These are phyloP conservation scores for Phylloscopus whistleri DNA, from an alignment of 2,113 vertebrate species.

Conservation along the genomic window DNA sequence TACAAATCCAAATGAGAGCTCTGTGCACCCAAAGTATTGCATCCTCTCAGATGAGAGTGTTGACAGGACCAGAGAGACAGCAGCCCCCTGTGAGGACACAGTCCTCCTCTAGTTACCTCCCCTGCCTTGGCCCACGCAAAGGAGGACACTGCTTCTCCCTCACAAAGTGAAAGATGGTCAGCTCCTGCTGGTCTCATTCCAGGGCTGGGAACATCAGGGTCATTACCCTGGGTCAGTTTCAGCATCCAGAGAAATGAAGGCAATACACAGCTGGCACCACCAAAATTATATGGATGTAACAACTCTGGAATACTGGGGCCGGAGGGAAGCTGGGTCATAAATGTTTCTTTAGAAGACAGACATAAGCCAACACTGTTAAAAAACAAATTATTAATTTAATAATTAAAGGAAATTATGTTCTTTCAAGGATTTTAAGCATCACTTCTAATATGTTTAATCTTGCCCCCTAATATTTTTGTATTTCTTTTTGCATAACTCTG, in stretches of 20 bases:
- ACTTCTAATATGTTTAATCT: background rate
- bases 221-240: background rate
- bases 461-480: background rate
- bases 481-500: background rate
- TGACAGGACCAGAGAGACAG: background rate
- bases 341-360: background rate
- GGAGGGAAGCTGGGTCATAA: background rate
- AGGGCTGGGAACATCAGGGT: background rate
- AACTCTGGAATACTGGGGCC: rapidly evolving
- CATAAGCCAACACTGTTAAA: background rate
- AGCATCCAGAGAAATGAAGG: background rate
- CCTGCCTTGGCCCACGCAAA: rapidly evolving
- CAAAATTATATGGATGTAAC: background rate
- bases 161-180: rapidly evolving
- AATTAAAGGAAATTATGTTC: background rate
- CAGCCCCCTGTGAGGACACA: background rate
- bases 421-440: background rate
- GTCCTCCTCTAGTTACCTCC: rapidly evolving
- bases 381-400: background rate
- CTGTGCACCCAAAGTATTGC: background rate
- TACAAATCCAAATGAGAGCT: background rate
- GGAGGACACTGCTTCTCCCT: background rate
- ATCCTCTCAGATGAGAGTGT: too few relatives aligned
- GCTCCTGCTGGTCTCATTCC: background rate
- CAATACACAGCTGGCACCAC: background rate